These are phyloP conservation scores for Takifugu ocellatus DNA, from an alignment of 2,797 vertebrate genomes.

Conservation along the genomic window DNA sequence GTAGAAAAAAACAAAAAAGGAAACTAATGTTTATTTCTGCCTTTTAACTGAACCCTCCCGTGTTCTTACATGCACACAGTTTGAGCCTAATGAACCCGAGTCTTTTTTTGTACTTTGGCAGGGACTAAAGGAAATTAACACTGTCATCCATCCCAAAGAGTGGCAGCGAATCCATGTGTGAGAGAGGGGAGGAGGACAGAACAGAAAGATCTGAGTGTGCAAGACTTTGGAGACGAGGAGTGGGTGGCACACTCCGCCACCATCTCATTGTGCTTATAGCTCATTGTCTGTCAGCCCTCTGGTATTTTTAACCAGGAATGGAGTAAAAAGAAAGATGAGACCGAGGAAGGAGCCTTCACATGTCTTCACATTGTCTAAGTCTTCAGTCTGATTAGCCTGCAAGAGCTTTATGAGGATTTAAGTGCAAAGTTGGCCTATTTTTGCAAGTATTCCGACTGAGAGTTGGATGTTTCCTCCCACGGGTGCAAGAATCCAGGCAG, in stretches of 20 bases:
- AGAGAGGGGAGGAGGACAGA: slow-evolving; percentile 20
- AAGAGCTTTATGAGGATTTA: slow-evolving; percentile 5
- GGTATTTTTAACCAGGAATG: slow-evolving; percentile 55
- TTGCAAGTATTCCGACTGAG: neutral
- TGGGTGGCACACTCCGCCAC: slow-evolving; percentile 49
- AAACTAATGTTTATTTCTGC: no score
- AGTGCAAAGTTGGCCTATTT: neutral
- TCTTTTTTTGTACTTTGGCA: slow-evolving; percentile 13
- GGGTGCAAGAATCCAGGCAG: no score
- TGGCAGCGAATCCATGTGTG: slow-evolving; percentile 25
- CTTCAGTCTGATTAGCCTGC: slow-evolving; percentile 13
- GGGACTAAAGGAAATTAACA: slow-evolving; percentile 18
- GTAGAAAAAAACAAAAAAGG: no score
- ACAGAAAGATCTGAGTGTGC: slow-evolving; percentile 14
- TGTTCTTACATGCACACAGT: neutral
- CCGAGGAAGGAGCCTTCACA: slow-evolving; percentile 15
- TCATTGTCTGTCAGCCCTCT: slow-evolving; percentile 54
- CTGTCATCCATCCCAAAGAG: slow-evolving; percentile 14
- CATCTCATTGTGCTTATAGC: slow-evolving; percentile 51
- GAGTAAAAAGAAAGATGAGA: slow-evolving; percentile 21
- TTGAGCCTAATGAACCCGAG: slow-evolving; percentile 15
- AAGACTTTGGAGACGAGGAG: slow-evolving; percentile 25
- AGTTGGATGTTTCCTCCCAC: neutral
- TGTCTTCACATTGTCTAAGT: slow-evolving; percentile 3
- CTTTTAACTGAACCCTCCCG: no score